Conservation (phyloP, 2,888 invertebrate genomes). For the Siphlonurus alternatus region DNA sequence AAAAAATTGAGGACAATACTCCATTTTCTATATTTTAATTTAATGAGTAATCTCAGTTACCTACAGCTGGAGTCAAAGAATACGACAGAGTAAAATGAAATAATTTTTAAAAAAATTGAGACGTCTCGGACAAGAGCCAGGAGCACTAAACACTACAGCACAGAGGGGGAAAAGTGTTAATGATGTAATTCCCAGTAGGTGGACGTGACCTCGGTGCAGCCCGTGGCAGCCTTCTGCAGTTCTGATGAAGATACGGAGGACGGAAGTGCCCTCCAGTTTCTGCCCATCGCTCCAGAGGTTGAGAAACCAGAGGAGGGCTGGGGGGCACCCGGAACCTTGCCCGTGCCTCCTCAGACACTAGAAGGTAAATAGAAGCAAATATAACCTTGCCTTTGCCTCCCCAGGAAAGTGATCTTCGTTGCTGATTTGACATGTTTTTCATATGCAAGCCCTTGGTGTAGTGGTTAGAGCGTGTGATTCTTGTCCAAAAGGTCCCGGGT, state of each 20-base stretch:
- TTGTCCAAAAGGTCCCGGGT: no score
- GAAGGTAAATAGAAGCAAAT: neutral
- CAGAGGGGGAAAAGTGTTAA: no score
- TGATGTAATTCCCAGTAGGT: constrained; percentile 41
- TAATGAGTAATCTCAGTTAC: constrained; percentile 4
- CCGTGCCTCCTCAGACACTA: constrained; percentile 7
- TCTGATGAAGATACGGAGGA: constrained; percentile 75
- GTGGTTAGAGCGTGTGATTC: no score
- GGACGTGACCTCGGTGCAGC: constrained; percentile 79
- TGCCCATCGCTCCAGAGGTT: constrained; percentile 80
- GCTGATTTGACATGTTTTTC: no score
- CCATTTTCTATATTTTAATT: constrained; percentile 8
- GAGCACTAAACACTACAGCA: no score
- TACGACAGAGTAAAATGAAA: no score
- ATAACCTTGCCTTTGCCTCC: no score
- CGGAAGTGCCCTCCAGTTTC: constrained; percentile 51
- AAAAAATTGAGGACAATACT: no score
- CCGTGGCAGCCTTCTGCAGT: constrained; percentile 89
- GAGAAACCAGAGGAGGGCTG: constrained; percentile 73
- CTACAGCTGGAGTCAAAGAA: constrained; percentile 23
- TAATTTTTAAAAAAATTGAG: no score
- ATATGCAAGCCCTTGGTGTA: no score
- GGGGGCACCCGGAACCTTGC: constrained; percentile 30
- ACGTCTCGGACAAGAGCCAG: no score
- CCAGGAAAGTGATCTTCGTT: no score